A percentile compares a stretch with the other conserved stretches of the same genome.
Evolutionary conservation across 1,140 invertebrate genomes (phyloP).

Genomic region (Caerostris darwini): DNA sequence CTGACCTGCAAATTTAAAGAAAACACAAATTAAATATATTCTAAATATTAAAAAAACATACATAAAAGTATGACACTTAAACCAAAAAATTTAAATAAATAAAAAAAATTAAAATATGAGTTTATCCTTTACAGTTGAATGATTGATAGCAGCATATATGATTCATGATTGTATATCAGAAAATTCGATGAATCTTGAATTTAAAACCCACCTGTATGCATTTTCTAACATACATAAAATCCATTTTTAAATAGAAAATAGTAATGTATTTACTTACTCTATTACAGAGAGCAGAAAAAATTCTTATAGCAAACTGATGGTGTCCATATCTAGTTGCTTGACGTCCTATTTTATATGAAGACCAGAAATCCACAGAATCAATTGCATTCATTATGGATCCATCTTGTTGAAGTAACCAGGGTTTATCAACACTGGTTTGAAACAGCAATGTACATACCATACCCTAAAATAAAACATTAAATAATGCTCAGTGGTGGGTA

Average conservation of each 20-base stretch:
- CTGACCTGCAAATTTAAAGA: conserved; percentile 85
- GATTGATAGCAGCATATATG: too few relatives aligned
- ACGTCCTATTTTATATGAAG: conserved; percentile 91
- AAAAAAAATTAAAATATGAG: too few relatives aligned
- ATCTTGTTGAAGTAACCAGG: conserved; percentile 84
- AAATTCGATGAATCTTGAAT: too few relatives aligned
- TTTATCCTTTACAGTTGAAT: too few relatives aligned
- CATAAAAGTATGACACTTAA: too few relatives aligned
- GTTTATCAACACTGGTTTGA: conserved; percentile 88
- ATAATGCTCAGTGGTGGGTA: not conserved
- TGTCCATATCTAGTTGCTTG: conserved; percentile 88
- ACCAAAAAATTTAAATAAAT: too few relatives aligned
- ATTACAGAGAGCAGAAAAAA: conserved; percentile 79
- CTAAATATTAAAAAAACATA: not conserved
- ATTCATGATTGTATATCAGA: too few relatives aligned
- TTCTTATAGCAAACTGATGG: conserved; percentile 81
- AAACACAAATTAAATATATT: conserved; percentile 42
- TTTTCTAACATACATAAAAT: too few relatives aligned
- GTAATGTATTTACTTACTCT: conserved; percentile 52
- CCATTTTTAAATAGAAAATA: too few relatives aligned
- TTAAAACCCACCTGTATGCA: too few relatives aligned
- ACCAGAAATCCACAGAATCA: conserved; percentile 88
- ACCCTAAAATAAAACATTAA: conserved; percentile 81
- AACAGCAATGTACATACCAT: conserved; percentile 91
- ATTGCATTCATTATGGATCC: conserved; percentile 83